Conservation (phyloP, 1,140 invertebrate genomes). For the Drosophila orena region DNA sequence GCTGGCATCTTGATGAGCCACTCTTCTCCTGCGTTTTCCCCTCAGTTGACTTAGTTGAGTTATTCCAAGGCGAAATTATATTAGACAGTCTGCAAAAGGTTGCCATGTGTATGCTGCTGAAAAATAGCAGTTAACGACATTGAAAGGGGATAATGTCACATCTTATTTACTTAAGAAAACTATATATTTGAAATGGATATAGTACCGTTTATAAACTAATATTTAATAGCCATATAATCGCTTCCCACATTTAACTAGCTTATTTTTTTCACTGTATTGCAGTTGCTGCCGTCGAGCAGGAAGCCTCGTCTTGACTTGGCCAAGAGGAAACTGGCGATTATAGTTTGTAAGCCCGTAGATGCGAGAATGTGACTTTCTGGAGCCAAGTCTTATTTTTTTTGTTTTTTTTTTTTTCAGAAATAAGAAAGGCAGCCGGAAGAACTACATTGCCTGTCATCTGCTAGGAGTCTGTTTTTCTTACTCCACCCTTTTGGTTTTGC, state of each 20-base stretch:
- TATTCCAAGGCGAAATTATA: constrained; percentile 74
- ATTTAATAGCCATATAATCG: too few relatives aligned
- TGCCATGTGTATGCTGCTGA: constrained; percentile 12
- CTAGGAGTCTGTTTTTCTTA: constrained; percentile 1
- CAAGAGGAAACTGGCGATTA: constrained; percentile 79
- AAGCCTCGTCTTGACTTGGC: constrained; percentile 69
- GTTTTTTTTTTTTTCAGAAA: neutral
- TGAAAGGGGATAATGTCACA: neutral
- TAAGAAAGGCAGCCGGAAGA: constrained; percentile 35
- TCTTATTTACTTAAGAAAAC: neutral
- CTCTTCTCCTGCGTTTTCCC: constrained; percentile 54
- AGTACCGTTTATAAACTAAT: too few relatives aligned
- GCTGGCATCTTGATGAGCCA: constrained; percentile 74
- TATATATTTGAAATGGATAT: too few relatives aligned
- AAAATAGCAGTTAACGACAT: too few relatives aligned
- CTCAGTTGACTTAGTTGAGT: constrained; percentile 62
- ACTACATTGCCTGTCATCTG: constrained; percentile 41
- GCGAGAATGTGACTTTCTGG: constrained; percentile 31
- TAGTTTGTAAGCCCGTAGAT: constrained; percentile 57
- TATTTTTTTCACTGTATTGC: constrained; percentile 16
- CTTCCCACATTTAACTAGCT: too few relatives aligned
- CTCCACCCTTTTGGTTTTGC: neutral
- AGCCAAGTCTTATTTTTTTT: constrained; percentile 6
- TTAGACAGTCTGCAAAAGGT: constrained; percentile 53
- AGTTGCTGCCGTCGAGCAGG: constrained; percentile 60